Evolutionary conservation across 2,888 invertebrate genomes (phyloP), one percentile per base, ranked within the genome.

Genomic region (Glaucopsyche alexis): DNA sequence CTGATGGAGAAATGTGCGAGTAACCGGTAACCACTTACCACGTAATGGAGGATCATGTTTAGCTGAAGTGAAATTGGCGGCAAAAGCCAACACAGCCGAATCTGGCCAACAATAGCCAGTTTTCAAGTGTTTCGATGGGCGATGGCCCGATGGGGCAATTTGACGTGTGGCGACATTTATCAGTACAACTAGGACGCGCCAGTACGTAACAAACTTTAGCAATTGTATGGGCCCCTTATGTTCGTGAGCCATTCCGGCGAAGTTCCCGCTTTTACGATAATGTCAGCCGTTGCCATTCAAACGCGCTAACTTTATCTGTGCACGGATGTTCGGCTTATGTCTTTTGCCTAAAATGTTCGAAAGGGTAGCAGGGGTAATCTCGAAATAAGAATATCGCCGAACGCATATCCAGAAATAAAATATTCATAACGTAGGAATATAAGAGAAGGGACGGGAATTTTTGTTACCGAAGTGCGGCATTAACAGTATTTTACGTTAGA

Each of bases 231-330:
- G 88, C 90, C 91, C 91, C 91, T 91, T 91, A 91, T 92, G 91
- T 91, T 91, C 85, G 89, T 81, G 83, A 85, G 90, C 90, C 87
- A 86, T 91, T 90, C 84, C 88, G 85, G 89, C 87, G 89, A 91
- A 93, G 90, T 92, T 91, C 84, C 89, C 84, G 88, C 91, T 91
- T 92, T 92, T 91, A 92, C 92, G 92, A 90, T 93, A 92, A 93
- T 92, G 91, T 88, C 91, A 89, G 90, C 89, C 91, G 88, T 93
- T 92, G 91, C 91, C 90, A 91, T 92, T 91, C 91, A 90, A 90
- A 91, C 90, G 86, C 88, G 91, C 87, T 88, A 86, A 93, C 90
- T 92, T 93, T 91, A 91, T 90, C 91, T 90, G 90, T 85, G 87
- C 90, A 90, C 90, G 90, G 90, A 87, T 89, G 87, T 87, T 86